Evolutionary conservation across 2,113 vertebrate species (phyloP).

Genomic region (Rhadina sibilatrix): DNA sequence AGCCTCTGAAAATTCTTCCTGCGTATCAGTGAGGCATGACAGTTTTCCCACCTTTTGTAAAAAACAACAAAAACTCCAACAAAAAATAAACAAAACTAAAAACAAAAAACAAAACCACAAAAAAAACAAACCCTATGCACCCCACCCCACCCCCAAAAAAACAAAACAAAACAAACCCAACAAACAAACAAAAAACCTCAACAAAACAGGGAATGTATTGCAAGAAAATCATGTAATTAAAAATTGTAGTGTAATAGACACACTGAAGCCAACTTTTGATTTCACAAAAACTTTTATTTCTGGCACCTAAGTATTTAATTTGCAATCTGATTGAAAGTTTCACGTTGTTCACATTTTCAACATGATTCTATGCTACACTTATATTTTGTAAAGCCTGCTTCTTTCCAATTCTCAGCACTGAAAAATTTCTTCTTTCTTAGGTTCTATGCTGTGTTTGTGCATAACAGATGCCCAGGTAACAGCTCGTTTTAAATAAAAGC

Average conservation of each 20-base stretch:
- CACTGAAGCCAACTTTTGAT: background rate
- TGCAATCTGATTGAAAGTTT: background rate
- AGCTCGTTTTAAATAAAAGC: background rate
- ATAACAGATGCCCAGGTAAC: background rate
- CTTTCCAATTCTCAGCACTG: background rate
- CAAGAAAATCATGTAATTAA: background rate
- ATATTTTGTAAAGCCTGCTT: background rate
- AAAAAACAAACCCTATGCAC: no score
- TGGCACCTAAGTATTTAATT: background rate
- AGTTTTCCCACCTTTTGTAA: background rate
- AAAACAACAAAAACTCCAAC: background rate
- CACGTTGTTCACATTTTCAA: background rate
- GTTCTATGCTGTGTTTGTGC: background rate
- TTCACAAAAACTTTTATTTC: background rate
- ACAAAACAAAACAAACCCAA: background rate
- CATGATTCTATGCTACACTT: background rate
- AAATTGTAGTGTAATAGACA: background rate
- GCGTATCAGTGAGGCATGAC: background rate
- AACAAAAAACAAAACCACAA: background rate
- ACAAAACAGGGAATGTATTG: background rate
- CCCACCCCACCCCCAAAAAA: no score
- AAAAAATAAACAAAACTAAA: background rate
- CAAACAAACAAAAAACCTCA: background rate
- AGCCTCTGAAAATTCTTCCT: background rate
- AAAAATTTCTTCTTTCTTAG: background rate